These are phyloP conservation scores for Galeruca laticollis DNA, from an alignment of 2,888 invertebrate species.

Conservation along the genomic window DNA sequence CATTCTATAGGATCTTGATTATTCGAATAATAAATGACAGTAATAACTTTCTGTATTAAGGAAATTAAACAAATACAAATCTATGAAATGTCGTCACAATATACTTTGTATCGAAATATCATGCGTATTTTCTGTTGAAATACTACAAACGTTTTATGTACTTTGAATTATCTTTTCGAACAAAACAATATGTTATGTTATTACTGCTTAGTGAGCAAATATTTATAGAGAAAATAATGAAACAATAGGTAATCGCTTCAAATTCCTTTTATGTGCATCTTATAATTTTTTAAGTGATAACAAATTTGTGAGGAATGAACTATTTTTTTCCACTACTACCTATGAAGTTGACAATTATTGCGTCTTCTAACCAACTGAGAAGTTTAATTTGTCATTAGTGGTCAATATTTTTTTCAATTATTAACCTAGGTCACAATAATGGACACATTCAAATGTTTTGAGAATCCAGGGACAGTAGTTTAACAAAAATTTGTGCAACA, in stretches of 20 bases:
- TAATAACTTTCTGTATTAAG: not conserved
- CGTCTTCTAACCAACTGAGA: too few relatives aligned
- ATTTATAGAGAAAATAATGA: not conserved
- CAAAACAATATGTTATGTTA: not conserved
- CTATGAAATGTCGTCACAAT: not conserved
- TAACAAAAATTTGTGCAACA: too few relatives aligned
- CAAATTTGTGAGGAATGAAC: too few relatives aligned
- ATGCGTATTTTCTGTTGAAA: slow-evolving; percentile 6
- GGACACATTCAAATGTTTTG: too few relatives aligned
- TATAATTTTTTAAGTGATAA: too few relatives aligned
- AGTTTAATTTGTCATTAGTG: too few relatives aligned
- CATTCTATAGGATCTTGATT: not conserved
- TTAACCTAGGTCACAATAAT: too few relatives aligned
- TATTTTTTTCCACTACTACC: too few relatives aligned
- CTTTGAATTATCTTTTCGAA: slow-evolving; percentile 4
- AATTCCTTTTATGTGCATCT: not conserved
- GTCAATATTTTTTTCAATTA: too few relatives aligned
- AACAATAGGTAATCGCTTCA: not conserved
- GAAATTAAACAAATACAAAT: not conserved
- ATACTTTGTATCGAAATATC: not conserved
- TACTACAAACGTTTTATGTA: not conserved
- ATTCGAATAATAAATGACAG: not conserved
- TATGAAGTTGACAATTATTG: too few relatives aligned
- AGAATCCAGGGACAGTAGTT: too few relatives aligned
- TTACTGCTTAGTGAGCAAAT: not conserved